Base-by-base conservation (phyloP, 2,888 invertebrate genomes). In the Chamaedrilus cognettii region DNA sequence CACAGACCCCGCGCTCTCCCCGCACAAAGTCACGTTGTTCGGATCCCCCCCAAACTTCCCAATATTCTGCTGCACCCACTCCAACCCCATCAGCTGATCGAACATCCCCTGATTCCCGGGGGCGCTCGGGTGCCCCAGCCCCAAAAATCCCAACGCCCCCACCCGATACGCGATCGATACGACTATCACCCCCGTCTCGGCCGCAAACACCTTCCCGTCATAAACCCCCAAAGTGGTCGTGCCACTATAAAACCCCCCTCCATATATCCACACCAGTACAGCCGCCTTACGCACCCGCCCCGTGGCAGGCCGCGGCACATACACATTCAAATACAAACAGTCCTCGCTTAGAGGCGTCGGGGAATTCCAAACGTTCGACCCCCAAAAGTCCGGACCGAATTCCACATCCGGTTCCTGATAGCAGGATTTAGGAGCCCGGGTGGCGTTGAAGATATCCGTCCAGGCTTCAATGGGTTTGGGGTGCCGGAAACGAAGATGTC, bases 151-250 rank as follows among this genome's bases (percentile, higher is more conserved):
- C 64, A 97, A 87, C 3, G 94, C 92, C 5, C 94, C 94, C 1
- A 96, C 91, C 71, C 96, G 88, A 83, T 97, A 97, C 84, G 96
- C 95, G 90, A 96, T 94, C 42, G 95, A 92, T 32, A 96, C 95
- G 75, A 95, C 87, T 73, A 96, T 90, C 63, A 96, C 88, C 80
- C 94, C 91, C 83, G 95, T 94, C 85, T 93, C 92, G 1, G 91
- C 90, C 15, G 92, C 94, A 66, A 96, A 85, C 72, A 92, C 93
- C 85, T 91, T 91, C 68, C 92, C 92, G 84, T 97, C 95, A 86
- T 97, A 97, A 32, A 96, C 90, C 82, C 96, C 95, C 76, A 97
- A 86, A 23, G 94, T 93, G 68, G 92, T 90, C 30, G 94, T 92
- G 34, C 97, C 96, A 58, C 93, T 93, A 85, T 93, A 95, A 77